Conservation (phyloP, 1,140 invertebrate genomes). For the Elysia chlorotica region DNA sequence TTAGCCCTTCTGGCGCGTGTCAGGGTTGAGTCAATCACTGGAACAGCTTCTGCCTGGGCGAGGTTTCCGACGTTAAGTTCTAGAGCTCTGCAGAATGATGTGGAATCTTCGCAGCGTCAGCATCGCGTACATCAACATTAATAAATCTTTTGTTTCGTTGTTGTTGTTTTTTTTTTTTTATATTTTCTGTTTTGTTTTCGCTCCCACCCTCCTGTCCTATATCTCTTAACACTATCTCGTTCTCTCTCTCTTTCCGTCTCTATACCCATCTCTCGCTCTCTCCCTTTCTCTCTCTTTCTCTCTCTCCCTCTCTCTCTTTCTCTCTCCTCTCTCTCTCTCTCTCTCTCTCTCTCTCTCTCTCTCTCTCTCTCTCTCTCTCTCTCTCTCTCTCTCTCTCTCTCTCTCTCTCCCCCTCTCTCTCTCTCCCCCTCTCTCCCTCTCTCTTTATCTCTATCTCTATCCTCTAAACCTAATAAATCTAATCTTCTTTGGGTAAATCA, state of each 20-base stretch:
- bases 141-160: neutral
- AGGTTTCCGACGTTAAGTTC: neutral
- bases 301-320: neutral
- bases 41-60: neutral
- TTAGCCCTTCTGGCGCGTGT: too few relatives aligned
- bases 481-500: too few relatives aligned
- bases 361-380: conserved; percentile 9
- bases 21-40: too few relatives aligned
- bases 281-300: neutral
- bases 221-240: neutral
- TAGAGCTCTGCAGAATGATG: conserved; percentile 30
- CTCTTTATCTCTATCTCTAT: neutral
- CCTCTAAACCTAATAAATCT: too few relatives aligned
- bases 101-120: conserved; percentile 2
- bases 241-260: neutral
- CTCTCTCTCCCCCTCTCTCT: neutral
- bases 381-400: conserved; percentile 5
- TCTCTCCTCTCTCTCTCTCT: conserved; percentile 1
- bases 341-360: conserved; percentile 7
- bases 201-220: too few relatives aligned
- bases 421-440: neutral
- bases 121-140: neutral
- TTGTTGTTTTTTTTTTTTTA: neutral
- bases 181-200: conserved; percentile 1
- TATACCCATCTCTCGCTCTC: neutral